These are phyloP conservation scores for Pangasius sanitwongsei DNA, from an alignment of 2,797 vertebrate genomes.

Conservation along the genomic window DNA sequence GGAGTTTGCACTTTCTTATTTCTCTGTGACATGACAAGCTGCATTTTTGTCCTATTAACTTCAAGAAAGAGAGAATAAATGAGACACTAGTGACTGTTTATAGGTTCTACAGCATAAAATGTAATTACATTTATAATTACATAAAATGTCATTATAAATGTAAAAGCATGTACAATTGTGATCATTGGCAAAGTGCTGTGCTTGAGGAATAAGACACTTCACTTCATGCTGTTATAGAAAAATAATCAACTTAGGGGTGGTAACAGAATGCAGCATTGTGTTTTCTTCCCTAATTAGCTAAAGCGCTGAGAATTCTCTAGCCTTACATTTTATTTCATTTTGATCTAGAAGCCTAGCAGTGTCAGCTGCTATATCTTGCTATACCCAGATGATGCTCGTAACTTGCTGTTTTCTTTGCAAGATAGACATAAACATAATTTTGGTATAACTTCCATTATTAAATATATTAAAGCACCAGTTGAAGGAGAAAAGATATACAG, in stretches of 20 bases:
- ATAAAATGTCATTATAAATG: background rate
- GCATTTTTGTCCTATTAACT: background rate
- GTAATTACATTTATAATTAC: background rate
- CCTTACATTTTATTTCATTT: background rate
- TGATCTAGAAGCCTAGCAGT: background rate
- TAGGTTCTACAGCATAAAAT: background rate
- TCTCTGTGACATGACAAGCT: background rate
- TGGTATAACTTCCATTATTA: background rate
- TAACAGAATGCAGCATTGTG: background rate
- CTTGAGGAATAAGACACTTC: background rate
- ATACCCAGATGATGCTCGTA: background rate
- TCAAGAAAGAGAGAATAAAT: background rate
- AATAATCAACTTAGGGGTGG: background rate
- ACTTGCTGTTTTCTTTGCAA: background rate
- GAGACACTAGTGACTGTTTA: background rate
- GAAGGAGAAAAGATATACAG: conserved; percentile 8
- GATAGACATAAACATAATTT: background rate
- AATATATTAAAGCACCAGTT: conserved; percentile 13
- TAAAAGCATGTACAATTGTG: background rate
- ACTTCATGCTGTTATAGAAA: background rate
- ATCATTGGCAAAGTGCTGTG: background rate
- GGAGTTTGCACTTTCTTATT: background rate
- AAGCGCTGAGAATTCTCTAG: background rate
- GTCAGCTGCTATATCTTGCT: background rate
- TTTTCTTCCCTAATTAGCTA: background rate